These are phyloP conservation scores for Peromyscus leucopus DNA, from an alignment of 2,113 vertebrate species.

Conservation along the genomic window DNA sequence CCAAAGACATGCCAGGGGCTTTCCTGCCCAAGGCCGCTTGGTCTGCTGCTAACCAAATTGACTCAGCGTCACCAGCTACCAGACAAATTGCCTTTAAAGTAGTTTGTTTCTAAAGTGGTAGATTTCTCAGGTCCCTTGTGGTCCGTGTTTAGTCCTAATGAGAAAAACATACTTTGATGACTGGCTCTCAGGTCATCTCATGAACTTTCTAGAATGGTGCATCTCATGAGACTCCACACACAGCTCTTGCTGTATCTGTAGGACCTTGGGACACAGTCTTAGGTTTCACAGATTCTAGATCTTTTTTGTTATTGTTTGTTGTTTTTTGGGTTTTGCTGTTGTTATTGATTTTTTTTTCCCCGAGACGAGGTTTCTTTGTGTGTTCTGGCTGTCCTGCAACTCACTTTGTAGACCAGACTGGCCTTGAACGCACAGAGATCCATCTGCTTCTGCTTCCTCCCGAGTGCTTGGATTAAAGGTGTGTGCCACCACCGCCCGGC, in stretches of 20 bases:
- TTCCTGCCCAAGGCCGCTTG: neutral
- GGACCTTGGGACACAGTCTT: neutral
- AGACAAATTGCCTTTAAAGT: neutral
- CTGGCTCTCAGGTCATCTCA: neutral
- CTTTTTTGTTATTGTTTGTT: neutral
- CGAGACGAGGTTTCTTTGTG: neutral
- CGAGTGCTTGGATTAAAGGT: neutral
- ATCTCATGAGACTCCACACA: neutral
- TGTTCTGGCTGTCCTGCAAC: neutral
- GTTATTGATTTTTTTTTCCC: neutral
- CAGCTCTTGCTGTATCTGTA: neutral
- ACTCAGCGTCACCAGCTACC: neutral
- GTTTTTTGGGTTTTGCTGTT: no score
- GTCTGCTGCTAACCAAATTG: neutral
- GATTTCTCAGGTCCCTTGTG: fast-evolving
- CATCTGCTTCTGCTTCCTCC: neutral
- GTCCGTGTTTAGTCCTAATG: neutral
- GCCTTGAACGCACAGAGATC: neutral
- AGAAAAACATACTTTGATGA: neutral
- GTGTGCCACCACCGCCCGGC: neutral
- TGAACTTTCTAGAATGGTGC: no score
- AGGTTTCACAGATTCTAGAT: neutral
- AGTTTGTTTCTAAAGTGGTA: neutral
- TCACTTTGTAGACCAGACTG: neutral
- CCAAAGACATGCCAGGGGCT: neutral